These are phyloP conservation scores for Drosophila saltans DNA, from an alignment of 1,140 invertebrate species.

Conservation along the genomic window DNA sequence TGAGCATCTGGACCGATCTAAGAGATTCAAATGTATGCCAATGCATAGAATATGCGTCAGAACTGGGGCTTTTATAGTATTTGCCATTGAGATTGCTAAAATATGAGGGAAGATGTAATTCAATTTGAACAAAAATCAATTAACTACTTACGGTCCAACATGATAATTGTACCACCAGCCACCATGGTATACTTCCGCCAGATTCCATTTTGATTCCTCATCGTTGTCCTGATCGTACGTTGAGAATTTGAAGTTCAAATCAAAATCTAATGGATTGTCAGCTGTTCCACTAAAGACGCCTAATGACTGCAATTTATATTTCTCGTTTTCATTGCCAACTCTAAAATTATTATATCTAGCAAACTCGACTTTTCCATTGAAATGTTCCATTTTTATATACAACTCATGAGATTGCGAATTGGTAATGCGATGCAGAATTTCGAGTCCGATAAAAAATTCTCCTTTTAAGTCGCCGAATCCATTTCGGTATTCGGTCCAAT, in stretches of 20 bases:
- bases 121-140: too few species aligned
- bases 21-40: neutral
- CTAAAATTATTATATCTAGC: constrained; percentile 43
- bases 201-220: neutral
- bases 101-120: too few species aligned
- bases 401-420: too few species aligned
- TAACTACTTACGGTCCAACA: constrained; percentile 11
- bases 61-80: constrained; percentile 3
- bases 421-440: too few species aligned
- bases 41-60: neutral
- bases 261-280: neutral
- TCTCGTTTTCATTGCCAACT: constrained; percentile 32
- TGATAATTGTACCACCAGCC: constrained; percentile 39
- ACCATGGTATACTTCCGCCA: constrained; percentile 18
- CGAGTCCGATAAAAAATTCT: too few species aligned
- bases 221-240: constrained; percentile 7
- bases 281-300: constrained; percentile 7
- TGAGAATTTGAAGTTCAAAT: neutral
- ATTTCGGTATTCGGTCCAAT: too few species aligned
- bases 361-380: neutral
- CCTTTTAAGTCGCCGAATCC: too few species aligned
- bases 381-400: constrained; percentile 30
- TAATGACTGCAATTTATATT: constrained; percentile 21
- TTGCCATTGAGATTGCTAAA: constrained; percentile 31
- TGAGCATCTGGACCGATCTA: constrained; percentile 29